Evolutionary conservation across 2,888 invertebrate species (phyloP).

Genomic region (Tortricodes alternella): DNA sequence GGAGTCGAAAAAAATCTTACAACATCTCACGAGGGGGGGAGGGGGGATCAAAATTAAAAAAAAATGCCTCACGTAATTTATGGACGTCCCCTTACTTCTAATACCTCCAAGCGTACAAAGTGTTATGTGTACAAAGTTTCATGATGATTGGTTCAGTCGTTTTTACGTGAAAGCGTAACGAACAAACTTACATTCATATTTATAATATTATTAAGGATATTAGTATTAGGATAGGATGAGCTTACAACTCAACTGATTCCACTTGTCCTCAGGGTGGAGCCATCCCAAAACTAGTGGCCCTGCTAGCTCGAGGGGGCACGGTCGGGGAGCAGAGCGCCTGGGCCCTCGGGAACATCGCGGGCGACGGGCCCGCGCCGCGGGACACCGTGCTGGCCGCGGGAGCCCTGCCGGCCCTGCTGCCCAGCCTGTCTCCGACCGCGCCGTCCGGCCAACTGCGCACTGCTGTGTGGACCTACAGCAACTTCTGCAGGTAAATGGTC

Average conservation of each 20-base stretch:
- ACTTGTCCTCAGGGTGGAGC: conserved; percentile 86
- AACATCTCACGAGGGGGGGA: too few species aligned
- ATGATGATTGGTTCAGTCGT: too few species aligned
- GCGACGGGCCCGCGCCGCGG: conserved; percentile 91
- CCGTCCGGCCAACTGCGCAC: conserved; percentile 88
- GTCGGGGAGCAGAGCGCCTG: conserved; percentile 97
- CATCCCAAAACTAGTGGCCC: conserved; percentile 89
- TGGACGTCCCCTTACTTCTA: too few species aligned
- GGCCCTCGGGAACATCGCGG: conserved; percentile 99
- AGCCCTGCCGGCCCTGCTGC: conserved; percentile 87
- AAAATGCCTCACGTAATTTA: too few species aligned
- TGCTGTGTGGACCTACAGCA: conserved; percentile 96
- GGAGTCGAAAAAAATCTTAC: too few species aligned
- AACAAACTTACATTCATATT: too few species aligned
- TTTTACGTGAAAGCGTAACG: too few species aligned
- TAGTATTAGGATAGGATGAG: not conserved
- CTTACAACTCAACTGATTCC: not conserved
- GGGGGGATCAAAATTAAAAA: too few species aligned
- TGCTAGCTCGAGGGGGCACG: conserved; percentile 88
- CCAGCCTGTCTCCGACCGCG: conserved; percentile 73
- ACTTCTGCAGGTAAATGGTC: conserved; percentile 87
- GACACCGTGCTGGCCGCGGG: conserved; percentile 90
- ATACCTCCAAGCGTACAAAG: too few species aligned
- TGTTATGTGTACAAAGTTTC: too few species aligned
- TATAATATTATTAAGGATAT: too few species aligned